Evolutionary conservation across 2,113 vertebrate genomes (phyloP).

Genomic region (Nesospiza acunhae): DNA sequence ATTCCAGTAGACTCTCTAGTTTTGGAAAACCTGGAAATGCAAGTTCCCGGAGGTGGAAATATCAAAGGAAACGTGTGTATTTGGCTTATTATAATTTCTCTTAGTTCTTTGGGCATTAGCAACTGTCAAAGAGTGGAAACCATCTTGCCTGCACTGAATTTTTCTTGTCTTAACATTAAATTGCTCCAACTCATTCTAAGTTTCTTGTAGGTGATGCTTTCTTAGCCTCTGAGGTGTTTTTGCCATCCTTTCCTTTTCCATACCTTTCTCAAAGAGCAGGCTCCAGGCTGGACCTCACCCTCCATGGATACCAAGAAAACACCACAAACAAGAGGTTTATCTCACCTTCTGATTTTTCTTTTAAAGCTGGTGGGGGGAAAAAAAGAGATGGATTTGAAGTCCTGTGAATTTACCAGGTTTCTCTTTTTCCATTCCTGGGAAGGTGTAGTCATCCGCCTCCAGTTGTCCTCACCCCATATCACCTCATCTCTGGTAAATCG

Average conservation of each 20-base stretch:
- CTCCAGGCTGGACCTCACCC: neutral
- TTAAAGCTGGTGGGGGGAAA: neutral
- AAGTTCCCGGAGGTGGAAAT: neutral
- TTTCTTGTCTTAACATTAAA: neutral
- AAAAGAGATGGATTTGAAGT: neutral
- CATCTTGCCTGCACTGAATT: neutral
- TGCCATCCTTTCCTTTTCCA: neutral
- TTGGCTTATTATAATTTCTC: neutral
- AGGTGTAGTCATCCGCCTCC: neutral
- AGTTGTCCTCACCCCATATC: neutral
- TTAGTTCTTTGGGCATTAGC: neutral
- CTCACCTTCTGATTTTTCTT: neutral
- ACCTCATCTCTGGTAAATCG: neutral
- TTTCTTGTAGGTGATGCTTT: neutral
- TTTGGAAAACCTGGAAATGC: neutral
- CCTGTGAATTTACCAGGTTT: neutral
- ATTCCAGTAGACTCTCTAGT: neutral
- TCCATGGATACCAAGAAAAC: neutral
- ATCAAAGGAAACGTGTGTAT: accelerated
- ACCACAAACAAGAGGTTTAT: neutral
- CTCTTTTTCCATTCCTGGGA: neutral
- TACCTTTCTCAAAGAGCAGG: neutral
- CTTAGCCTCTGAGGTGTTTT: neutral
- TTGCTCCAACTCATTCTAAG: neutral
- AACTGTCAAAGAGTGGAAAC: neutral